These are phyloP conservation scores for Octodon degus DNA, from an alignment of 2,113 vertebrate species.

Conservation along the genomic window DNA sequence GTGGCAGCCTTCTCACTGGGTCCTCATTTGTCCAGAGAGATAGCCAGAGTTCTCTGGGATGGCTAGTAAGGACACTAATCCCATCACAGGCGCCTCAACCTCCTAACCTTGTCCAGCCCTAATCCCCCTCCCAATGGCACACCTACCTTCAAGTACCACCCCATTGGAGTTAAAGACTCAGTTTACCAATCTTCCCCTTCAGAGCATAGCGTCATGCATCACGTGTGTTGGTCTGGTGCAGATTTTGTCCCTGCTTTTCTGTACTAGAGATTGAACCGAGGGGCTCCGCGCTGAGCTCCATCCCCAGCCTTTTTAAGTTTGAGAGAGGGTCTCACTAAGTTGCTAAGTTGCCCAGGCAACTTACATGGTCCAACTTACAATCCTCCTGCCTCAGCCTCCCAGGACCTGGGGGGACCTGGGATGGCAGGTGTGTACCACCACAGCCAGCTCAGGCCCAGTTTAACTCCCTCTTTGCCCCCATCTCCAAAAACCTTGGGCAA, in stretches of 20 bases:
- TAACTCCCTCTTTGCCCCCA: not conserved
- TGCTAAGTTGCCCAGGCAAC: not conserved
- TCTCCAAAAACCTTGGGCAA: not conserved
- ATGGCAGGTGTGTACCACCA: not conserved
- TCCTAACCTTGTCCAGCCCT: not conserved
- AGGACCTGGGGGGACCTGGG: not conserved
- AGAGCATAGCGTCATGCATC: not conserved
- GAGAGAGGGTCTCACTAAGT: not conserved
- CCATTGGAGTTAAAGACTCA: not conserved
- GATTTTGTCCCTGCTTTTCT: not conserved
- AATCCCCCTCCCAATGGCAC: not conserved
- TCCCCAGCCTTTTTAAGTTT: not conserved
- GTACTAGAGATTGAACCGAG: not conserved
- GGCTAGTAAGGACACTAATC: not conserved
- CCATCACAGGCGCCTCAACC: not conserved
- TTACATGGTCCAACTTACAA: not conserved
- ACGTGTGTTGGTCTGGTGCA: not conserved
- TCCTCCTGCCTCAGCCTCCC: not conserved
- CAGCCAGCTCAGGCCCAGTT: not conserved
- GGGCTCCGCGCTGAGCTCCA: not conserved
- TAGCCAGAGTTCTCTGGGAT: not conserved
- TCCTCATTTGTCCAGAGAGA: not conserved
- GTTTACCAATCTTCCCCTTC: not conserved
- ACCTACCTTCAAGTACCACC: not conserved
- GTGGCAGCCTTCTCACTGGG: not conserved